Conservation (phyloP, 2,888 invertebrate species). For the Parnassius glacialis region DNA sequence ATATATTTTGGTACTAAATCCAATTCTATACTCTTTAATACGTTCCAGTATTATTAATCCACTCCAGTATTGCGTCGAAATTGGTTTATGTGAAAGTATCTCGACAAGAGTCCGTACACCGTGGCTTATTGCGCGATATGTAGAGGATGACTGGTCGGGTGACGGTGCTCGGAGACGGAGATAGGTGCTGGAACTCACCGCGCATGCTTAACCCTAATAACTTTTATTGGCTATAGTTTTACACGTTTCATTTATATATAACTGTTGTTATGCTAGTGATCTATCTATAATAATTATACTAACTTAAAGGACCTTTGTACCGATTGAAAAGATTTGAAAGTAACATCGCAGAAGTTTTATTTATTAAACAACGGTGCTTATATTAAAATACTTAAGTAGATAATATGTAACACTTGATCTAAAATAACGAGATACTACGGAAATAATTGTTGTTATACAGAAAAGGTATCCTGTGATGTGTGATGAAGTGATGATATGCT, state of each 20-base stretch:
- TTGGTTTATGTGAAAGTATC: not conserved
- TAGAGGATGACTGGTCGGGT: not conserved
- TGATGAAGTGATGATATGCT: no score
- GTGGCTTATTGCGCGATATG: not conserved
- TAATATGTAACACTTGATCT: no score
- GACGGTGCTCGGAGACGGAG: not conserved
- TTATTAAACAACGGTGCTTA: no score
- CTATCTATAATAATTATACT: not conserved
- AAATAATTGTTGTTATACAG: no score
- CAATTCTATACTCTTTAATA: not conserved
- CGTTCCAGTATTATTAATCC: not conserved
- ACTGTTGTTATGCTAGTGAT: not conserved
- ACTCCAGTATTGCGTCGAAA: not conserved
- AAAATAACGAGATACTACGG: no score
- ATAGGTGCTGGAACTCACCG: conserved; percentile 29
- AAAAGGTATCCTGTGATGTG: no score
- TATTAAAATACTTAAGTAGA: no score
- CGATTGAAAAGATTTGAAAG: no score
- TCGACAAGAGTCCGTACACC: not conserved
- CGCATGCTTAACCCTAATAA: conserved; percentile 40
- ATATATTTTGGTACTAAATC: not conserved
- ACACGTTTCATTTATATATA: not conserved
- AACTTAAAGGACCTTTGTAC: no score
- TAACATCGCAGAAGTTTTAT: no score
- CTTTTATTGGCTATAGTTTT: conserved; percentile 12